Evolutionary conservation across 37 sponge, comb jelly and placozoan species (phyloP), one percentile per base, ranked within the genome.

Genomic region (Tethya wilhelma): DNA sequence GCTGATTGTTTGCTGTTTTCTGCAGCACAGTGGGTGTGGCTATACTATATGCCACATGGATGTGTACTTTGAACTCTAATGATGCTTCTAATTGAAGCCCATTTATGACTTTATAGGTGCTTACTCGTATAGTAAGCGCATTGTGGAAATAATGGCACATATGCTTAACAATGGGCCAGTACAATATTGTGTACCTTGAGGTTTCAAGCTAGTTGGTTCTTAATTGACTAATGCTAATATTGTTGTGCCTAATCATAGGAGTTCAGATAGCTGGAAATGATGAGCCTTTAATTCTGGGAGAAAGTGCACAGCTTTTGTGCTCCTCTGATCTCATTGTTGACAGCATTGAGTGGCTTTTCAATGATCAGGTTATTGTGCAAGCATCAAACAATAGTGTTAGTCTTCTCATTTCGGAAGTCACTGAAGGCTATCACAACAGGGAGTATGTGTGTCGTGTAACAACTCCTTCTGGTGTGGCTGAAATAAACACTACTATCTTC

Each of bases 371-470:
- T 5, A 17, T 67, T 4, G 67, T 38, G 34, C 38, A 67, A 31
- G 32, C 25, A 36, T 36, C 8, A 33, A 4, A 5, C 37, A 30
- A 38, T 67, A 20, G 34, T 6, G 67, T 38, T 67, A 31, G 6
- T 19, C 67, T 67, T 19, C 20, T 67, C 7, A 67, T 67, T 67
- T 38, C 67, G 29, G 36, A 36, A 67, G 67, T 67, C 38, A 33
- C 29, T 30, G 67, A 67, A 8, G 34, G 67, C 39, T 6, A 36
- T 5, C 67, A 67, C 67, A 67, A 67, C 67, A 67, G 67, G 39
- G 38, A 37, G 11, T 67, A 67, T 31, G 32, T 36, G 9, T 67
- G 67, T 17, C 29, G 67, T 6, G 34, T 67, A 6, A 67, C 67
- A 30, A 67, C 67, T 20, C 67, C 67, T 8, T 67, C 6, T 67